These are phyloP conservation scores for Mamestra brassicae DNA, from an alignment of 2,888 invertebrate species.

Conservation along the genomic window DNA sequence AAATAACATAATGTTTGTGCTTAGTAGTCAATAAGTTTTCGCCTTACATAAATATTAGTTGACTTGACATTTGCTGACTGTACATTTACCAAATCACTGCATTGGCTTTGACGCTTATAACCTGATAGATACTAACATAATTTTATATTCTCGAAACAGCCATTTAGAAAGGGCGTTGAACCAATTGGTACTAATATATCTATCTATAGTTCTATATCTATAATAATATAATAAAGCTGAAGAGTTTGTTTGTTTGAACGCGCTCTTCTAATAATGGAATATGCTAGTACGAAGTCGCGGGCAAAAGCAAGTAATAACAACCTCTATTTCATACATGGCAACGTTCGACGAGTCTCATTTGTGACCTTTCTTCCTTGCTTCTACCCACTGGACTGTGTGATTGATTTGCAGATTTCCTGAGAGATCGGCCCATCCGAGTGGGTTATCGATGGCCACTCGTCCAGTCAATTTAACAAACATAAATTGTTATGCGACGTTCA, in stretches of 20 bases:
- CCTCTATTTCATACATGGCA: too few species aligned
- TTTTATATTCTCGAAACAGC: neutral
- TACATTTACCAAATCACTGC: neutral
- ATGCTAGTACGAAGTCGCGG: too few species aligned
- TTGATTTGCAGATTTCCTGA: neutral
- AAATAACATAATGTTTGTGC: neutral
- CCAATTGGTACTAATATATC: neutral
- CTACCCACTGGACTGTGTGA: neutral
- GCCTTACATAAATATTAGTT: neutral
- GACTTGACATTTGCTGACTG: constrained; percentile 8
- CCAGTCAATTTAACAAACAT: too few species aligned
- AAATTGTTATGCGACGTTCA: too few species aligned
- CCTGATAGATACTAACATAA: neutral
- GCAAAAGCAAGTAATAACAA: too few species aligned
- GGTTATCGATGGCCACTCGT: too few species aligned
- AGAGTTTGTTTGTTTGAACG: too few species aligned
- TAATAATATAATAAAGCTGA: too few species aligned
- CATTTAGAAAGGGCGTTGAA: neutral
- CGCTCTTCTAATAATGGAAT: too few species aligned
- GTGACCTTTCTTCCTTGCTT: too few species aligned
- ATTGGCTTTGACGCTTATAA: constrained; percentile 2
- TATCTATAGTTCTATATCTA: too few species aligned
- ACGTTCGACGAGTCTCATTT: too few species aligned
- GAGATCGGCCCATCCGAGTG: neutral
- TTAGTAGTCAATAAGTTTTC: neutral